Evolutionary conservation across 2,888 invertebrate genomes (phyloP).

Genomic region (Pseudanteris insignis): DNA sequence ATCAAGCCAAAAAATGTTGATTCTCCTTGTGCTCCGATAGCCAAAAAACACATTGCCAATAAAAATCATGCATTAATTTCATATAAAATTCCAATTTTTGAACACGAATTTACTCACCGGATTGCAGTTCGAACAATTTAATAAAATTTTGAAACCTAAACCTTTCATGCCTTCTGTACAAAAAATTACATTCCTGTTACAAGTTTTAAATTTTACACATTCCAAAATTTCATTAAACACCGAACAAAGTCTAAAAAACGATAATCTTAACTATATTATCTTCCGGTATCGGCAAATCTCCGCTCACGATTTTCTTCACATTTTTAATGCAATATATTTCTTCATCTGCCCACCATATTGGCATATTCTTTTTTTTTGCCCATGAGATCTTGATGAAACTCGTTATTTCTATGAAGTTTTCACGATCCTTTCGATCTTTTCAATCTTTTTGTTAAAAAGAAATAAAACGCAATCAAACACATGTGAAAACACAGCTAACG

Average conservation of each 20-base stretch:
- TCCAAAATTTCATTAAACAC: slow-evolving; percentile 1
- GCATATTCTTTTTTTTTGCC: slow-evolving; percentile 7
- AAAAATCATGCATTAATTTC: slow-evolving; percentile 8
- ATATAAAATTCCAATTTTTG: slow-evolving; percentile 3
- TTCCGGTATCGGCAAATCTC: slow-evolving; percentile 5
- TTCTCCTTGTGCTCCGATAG: slow-evolving; percentile 4
- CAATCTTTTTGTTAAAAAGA: slow-evolving; percentile 2
- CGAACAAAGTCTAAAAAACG: slow-evolving; percentile 3
- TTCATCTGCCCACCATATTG: slow-evolving; percentile 4
- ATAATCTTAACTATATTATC: slow-evolving; percentile 7
- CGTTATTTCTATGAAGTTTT: slow-evolving; percentile 5
- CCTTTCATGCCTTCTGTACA: slow-evolving; percentile 9
- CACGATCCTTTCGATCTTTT: slow-evolving; percentile 7
- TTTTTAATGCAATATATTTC: not conserved
- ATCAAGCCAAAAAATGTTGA: slow-evolving; percentile 14
- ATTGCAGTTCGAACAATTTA: slow-evolving; percentile 3
- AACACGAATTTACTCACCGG: slow-evolving; percentile 4
- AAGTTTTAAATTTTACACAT: slow-evolving; percentile 4
- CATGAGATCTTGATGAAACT: not conserved
- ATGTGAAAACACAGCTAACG: not conserved
- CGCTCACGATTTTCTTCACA: slow-evolving; percentile 4
- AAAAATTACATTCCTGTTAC: slow-evolving; percentile 5
- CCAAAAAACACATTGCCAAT: slow-evolving; percentile 7
- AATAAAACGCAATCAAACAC: not conserved
- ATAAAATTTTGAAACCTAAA: slow-evolving; percentile 7